Base-by-base conservation (phyloP, 2,888 invertebrate species). In the Branchellion lobata region DNA sequence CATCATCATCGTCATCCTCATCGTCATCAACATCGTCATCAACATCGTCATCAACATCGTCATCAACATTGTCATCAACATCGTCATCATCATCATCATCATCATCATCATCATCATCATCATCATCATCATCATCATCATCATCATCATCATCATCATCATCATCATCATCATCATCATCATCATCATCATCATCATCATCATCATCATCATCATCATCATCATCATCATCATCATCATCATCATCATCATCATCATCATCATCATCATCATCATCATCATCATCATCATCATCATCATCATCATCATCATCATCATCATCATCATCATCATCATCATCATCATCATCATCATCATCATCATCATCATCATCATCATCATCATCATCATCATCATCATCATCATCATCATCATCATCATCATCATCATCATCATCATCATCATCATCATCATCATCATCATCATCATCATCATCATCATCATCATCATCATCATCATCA, bases 251-350 rank as follows among this genome's bases (percentile, higher is more conserved):
- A 79, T 71, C 73, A 73, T 71, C 79, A 24, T 73, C 71, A 72
- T 79, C 79, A 79, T 79, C 73, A 57, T 79, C 73, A 71, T 53
- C 73, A 36, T 79, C 79, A 1, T 73, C 73, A 31, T 73, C 53
- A 0, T 73, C 79, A 53, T 79, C 73, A 79, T 72, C 71, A 72
- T 79, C 76, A 2, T 27, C 21, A 73, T 11, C 40, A 73, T 74
- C 72, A 76, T 40, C 73, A 79, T 2, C 36, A 47, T 73, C 73
- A 79, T 79, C 65, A 73, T 72, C 78, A 78, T 69, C 69, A 36
- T 68, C 68, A 40, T 73, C 78, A 78, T 78, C 71, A 78, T 36
- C 47, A 74, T 78, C 78, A 74, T 78, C 69, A 78, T 78, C 68
- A 21, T 36, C 27, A 8, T 47, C n/a, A 34, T 34, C 71, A 71